Conservation (phyloP, 1,140 invertebrate genomes). For the Sinonovacula constricta region DNA sequence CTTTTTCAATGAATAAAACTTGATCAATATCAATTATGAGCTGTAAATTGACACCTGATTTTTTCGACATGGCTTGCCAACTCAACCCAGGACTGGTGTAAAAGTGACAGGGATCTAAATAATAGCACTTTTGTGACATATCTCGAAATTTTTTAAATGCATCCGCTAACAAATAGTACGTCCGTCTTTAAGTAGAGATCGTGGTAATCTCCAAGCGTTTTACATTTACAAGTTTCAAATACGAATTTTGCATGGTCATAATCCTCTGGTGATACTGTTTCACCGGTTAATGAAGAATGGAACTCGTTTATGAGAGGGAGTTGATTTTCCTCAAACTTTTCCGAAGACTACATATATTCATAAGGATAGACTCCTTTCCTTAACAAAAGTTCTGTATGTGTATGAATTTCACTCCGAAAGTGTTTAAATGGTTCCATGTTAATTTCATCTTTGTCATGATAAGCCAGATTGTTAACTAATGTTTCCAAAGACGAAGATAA, state of each 20-base stretch:
- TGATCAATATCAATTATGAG: conserved; percentile 47
- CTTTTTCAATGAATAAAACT: conserved; percentile 45
- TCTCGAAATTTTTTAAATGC: conserved; percentile 48
- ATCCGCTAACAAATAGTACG: conserved; percentile 47
- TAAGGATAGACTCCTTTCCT: conserved; percentile 52
- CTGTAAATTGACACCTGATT: conserved; percentile 47
- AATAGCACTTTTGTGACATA: conserved; percentile 14
- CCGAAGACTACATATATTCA: conserved; percentile 24
- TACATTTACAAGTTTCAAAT: conserved; percentile 16
- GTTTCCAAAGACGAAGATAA: conserved; percentile 22
- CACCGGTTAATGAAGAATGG: conserved; percentile 10
- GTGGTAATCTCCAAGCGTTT: conserved; percentile 45
- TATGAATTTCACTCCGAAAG: conserved; percentile 7
- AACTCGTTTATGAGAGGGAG: conserved; percentile 30
- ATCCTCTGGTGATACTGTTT: conserved; percentile 32
- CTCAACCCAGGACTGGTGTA: conserved; percentile 57
- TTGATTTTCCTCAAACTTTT: conserved; percentile 34
- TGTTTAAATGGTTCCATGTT: conserved; percentile 35
- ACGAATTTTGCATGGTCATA: conserved; percentile 49
- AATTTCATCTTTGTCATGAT: conserved; percentile 18
- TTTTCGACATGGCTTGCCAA: conserved; percentile 63
- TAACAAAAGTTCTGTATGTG: conserved; percentile 20
- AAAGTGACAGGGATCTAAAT: conserved; percentile 48
- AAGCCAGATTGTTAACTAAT: conserved; percentile 31
- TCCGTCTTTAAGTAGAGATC: conserved; percentile 54